These are phyloP conservation scores for Amphiprion ocellaris DNA, from an alignment of 2,113 vertebrate species.

Conservation along the genomic window DNA sequence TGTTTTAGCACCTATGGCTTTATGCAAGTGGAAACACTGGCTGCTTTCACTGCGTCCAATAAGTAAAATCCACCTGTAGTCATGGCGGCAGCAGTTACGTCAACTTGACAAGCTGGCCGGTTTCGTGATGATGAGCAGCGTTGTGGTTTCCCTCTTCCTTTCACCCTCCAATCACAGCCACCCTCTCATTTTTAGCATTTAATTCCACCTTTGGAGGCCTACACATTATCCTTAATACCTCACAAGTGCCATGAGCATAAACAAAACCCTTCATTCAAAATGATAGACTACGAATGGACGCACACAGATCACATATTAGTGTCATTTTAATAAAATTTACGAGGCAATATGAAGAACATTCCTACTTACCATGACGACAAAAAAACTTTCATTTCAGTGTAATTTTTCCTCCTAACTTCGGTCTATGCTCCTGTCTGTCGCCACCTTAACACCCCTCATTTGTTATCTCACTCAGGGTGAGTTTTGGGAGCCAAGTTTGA, in stretches of 20 bases:
- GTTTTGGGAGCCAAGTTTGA: conserved; percentile 10
- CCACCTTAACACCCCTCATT: conserved; percentile 20
- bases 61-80: conserved; percentile 41
- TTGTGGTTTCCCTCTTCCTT: conserved; percentile 27
- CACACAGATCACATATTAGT: too few relatives aligned
- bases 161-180: neutral
- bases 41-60: conserved; percentile 42
- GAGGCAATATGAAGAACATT: neutral
- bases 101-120: conserved; percentile 2
- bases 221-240: conserved; percentile 3
- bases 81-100: conserved; percentile 54
- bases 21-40: conserved; percentile 60
- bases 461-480: conserved; percentile 14
- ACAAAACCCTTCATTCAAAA: neutral
- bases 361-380: neutral
- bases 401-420: conserved; percentile 12
- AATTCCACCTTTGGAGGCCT: conserved; percentile 6
- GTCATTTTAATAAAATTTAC: neutral
- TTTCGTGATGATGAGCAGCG: conserved; percentile 45
- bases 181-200: neutral
- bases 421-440: conserved; percentile 10
- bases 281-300: neutral
- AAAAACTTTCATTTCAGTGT: neutral
- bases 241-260: neutral
- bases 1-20: conserved; percentile 58